Base-by-base conservation (phyloP, 1,140 invertebrate species). In the Chironomus striatipennis region DNA sequence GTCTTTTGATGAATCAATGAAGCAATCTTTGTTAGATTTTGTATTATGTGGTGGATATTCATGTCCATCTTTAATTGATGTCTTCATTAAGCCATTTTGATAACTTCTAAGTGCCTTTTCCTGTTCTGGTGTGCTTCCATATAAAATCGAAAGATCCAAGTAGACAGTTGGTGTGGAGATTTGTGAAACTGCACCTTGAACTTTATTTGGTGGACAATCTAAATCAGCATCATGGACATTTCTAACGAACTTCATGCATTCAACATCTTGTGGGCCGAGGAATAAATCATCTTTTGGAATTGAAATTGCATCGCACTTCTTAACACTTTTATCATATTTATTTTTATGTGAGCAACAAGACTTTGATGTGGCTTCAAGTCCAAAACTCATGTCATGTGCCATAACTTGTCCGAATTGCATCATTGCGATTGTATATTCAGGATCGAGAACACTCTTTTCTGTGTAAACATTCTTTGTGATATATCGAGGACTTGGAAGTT, bases 321-420 rank as follows among this genome's bases (percentile, higher is more conserved):
- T 81, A 0, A 91, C 77, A 65, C 86, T 85, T 0, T 91, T 91
- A 73, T 89, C 85, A 18, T 85, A 80, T 0, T 88, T 87, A 80
- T 92, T 94, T 78, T 92, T 94, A 64, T 85, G 84, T 1, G 88
- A 87, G 9, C 83, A 78, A 74, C 79, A 86, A 88, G 87, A 85
- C 92, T 90, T 89, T 21, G 88, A 87, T 7, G 90, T 89, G 72
- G 86, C 85, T 24, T 89, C 89, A 75, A 89, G 88, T 65, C 90
- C 88, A 81, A 92, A 84, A 73, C 88, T 90, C 90, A 94, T 92
- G 78, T 96, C 93, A 80, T 95, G 93, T 4, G 92, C 92, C 24
- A 95, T 89, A 74, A 95, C 90, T 81, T 95, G 93, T 8, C 93
- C 93, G 87, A 90, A 95, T 76, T 94, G 91, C 89, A 94, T 94